These are phyloP conservation scores for Anagrus nilaparvatae DNA, from an alignment of 1,140 invertebrate genomes.

Conservation along the genomic window DNA sequence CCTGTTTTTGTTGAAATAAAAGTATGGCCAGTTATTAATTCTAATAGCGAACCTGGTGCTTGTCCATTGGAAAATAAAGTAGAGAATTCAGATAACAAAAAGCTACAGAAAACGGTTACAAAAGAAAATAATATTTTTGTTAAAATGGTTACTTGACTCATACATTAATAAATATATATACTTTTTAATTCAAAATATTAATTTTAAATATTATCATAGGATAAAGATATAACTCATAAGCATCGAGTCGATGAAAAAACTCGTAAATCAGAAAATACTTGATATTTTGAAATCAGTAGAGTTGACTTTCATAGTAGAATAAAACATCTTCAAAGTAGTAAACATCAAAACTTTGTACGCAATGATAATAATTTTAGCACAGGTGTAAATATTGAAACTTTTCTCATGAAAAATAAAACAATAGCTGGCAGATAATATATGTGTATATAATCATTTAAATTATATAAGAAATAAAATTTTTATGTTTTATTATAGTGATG, in stretches of 20 bases:
- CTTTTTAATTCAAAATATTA: too few species aligned
- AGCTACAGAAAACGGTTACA: too few species aligned
- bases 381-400: slow-evolving; percentile 49
- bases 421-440: slow-evolving; percentile 34
- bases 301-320: slow-evolving; percentile 54
- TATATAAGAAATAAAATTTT: slow-evolving; percentile 8
- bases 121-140: too few species aligned
- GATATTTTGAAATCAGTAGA: slow-evolving; percentile 67
- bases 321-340: slow-evolving; percentile 55
- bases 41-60: too few species aligned
- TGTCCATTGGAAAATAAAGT: too few species aligned
- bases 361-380: slow-evolving; percentile 57
- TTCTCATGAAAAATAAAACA: slow-evolving; percentile 42
- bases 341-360: slow-evolving; percentile 57
- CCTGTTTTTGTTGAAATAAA: too few species aligned
- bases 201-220: slow-evolving; percentile 30
- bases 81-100: too few species aligned
- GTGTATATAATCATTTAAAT: too few species aligned
- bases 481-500: slow-evolving; percentile 33
- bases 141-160: too few species aligned
- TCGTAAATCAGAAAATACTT: too few species aligned
- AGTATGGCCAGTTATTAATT: too few species aligned
- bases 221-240: slow-evolving; percentile 52
- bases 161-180: too few species aligned
- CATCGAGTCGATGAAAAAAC: slow-evolving; percentile 48